Evolutionary conservation across 1,140 invertebrate genomes (phyloP).

Genomic region (Antheraea pernyi): DNA sequence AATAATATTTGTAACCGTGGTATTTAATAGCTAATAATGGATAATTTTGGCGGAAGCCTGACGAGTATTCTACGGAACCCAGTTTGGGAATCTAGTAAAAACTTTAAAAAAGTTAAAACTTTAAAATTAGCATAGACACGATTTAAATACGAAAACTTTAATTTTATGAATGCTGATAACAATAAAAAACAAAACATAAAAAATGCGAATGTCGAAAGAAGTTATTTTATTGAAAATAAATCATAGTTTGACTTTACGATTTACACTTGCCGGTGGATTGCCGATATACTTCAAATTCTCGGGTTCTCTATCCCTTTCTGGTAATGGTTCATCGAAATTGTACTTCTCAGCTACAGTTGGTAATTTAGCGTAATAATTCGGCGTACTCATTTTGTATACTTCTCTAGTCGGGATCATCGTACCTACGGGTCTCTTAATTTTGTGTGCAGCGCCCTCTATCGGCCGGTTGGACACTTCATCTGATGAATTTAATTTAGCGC

Average conservation of each 20-base stretch:
- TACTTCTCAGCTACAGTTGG: constrained; percentile 52
- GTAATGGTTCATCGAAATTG: constrained; percentile 57
- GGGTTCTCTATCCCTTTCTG: constrained; percentile 50
- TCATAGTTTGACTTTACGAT: constrained; percentile 38
- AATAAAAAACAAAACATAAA: no score
- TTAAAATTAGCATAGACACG: no score
- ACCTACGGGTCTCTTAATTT: constrained; percentile 14
- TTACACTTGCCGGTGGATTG: constrained; percentile 44
- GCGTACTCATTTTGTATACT: constrained; percentile 41
- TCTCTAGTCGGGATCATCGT: constrained; percentile 47
- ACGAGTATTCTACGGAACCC: no score
- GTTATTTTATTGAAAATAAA: neutral
- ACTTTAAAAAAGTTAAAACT: no score
- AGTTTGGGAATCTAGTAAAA: no score
- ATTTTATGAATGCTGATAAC: no score
- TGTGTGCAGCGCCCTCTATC: neutral
- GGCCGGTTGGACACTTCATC: neutral
- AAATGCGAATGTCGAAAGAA: no score
- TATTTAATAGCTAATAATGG: no score
- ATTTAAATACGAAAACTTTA: no score
- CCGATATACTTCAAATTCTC: constrained; percentile 40
- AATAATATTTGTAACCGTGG: no score
- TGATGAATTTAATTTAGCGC: constrained; percentile 3
- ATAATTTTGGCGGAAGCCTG: no score
- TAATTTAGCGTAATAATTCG: constrained; percentile 48